Percentiles rank a stretch among this genome's conserved stretches.
Evolutionary conservation across 2,797 vertebrate genomes (phyloP).

Genomic region (Microctenopoma lineatum): DNA sequence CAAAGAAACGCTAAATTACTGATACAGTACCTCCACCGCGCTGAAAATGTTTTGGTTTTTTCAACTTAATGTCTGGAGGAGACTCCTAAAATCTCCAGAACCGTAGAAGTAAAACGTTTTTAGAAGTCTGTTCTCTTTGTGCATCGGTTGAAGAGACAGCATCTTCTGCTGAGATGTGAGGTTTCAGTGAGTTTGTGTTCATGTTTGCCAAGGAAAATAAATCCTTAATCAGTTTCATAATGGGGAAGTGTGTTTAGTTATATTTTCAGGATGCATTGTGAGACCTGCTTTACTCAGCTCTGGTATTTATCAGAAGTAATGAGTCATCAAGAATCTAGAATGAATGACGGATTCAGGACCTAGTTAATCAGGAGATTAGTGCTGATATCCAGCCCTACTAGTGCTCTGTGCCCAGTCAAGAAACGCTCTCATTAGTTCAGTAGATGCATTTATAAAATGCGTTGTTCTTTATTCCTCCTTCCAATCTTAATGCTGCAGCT

Average conservation of each 20-base stretch:
- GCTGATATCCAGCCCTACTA: no score
- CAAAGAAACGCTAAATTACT: neutral
- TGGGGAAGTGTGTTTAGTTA: no score
- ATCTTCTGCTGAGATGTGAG: no score
- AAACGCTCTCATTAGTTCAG: no score
- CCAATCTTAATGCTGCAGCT: neutral
- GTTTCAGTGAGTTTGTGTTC: neutral
- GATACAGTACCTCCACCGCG: neutral
- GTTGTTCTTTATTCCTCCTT: neutral
- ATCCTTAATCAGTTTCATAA: no score
- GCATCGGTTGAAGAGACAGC: no score
- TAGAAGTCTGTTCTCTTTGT: no score
- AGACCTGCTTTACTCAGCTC: neutral
- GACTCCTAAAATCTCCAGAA: no score
- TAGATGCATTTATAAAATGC: neutral
- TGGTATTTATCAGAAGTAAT: neutral
- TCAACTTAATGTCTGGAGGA: no score
- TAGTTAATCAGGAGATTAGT: no score
- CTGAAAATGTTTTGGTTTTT: neutral
- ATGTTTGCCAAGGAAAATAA: neutral
- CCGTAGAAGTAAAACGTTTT: no score
- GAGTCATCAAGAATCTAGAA: neutral
- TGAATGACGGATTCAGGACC: neutral
- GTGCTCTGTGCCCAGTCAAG: no score
- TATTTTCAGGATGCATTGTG: neutral